Conservation (phyloP, 2,113 vertebrate genomes). For the Larimichthys crocea region DNA sequence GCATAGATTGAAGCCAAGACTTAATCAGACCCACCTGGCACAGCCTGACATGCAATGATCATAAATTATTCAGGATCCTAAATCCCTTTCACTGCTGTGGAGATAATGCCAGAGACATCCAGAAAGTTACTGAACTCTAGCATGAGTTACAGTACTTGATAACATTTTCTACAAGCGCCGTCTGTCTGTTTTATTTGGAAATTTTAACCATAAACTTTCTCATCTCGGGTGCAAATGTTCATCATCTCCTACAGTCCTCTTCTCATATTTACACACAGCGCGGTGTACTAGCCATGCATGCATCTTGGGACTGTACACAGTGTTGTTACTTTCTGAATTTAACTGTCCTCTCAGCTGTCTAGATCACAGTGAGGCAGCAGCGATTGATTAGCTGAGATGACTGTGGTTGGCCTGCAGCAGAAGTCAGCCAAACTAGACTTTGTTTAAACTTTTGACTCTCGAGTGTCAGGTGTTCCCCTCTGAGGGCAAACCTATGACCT, state of each 20-base stretch:
- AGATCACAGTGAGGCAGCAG: background rate
- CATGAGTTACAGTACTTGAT: background rate
- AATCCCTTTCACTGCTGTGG: background rate
- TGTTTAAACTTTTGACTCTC: constrained; percentile 72
- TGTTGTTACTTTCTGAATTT: constrained; percentile 1
- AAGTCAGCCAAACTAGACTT: constrained; percentile 56
- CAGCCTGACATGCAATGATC: background rate
- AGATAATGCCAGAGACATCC: background rate
- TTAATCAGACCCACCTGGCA: background rate
- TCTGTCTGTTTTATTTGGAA: background rate
- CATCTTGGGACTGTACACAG: constrained; percentile 13
- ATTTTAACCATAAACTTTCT: background rate
- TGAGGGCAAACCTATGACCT: constrained; percentile 36
- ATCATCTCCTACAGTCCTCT: background rate
- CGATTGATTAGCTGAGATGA: background rate
- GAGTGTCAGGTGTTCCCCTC: constrained; percentile 60
- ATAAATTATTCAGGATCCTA: constrained; percentile 5
- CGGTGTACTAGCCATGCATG: background rate
- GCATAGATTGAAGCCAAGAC: background rate
- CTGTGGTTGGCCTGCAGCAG: constrained; percentile 4
- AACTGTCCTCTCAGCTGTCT: background rate
- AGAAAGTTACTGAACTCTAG: background rate
- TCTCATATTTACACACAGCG: background rate
- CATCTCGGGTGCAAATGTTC: background rate
- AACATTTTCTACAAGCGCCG: background rate